Conservation (phyloP, 2,113 vertebrate genomes). For the Alces alces region DNA sequence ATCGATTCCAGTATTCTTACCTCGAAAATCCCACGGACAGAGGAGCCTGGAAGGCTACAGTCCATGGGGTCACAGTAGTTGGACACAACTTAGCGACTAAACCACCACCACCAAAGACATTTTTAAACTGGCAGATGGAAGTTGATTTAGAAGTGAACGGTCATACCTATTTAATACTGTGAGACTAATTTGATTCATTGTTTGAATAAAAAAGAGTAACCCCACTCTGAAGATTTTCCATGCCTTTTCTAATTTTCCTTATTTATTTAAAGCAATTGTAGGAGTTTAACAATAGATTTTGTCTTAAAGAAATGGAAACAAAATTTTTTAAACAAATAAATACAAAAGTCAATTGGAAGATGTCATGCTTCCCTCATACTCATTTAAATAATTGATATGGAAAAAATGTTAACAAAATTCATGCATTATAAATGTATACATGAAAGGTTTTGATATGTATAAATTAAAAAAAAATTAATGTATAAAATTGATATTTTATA, state of each 20-base stretch:
- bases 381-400: neutral
- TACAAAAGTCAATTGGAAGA: neutral
- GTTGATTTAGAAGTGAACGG: neutral
- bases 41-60: neutral
- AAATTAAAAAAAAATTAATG: neutral
- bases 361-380: neutral
- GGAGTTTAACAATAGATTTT: neutral
- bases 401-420: neutral
- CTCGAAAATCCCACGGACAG: neutral
- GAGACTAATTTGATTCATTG: neutral
- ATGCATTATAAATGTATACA: neutral
- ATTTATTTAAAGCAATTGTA: neutral
- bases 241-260: neutral
- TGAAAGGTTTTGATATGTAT: neutral
- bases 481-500: neutral
- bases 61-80: fast-evolving
- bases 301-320: neutral
- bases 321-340: neutral
- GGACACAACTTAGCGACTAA: neutral
- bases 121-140: neutral
- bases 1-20: neutral
- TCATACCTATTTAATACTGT: neutral
- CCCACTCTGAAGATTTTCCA: neutral
- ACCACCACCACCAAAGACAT: neutral
- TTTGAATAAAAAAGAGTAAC: neutral